Evolutionary conservation across 2,888 invertebrate species (phyloP).

Genomic region (Ischnus inquisitorius): DNA sequence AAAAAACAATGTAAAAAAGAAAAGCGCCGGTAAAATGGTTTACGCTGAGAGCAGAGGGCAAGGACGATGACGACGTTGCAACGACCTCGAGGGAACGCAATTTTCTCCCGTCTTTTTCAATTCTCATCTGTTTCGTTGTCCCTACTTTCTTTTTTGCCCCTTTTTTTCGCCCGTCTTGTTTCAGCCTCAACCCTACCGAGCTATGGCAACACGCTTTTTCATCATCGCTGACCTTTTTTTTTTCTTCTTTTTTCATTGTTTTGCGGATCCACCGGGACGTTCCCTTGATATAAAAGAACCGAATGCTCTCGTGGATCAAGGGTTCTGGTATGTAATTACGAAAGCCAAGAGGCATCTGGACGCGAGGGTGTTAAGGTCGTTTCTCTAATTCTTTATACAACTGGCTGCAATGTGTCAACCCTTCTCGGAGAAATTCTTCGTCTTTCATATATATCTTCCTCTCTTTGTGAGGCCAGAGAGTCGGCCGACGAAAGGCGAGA

Average conservation of each 20-base stretch:
- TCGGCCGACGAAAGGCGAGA: slow-evolving; percentile 55
- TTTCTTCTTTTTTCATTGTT: slow-evolving; percentile 11
- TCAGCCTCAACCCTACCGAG: neutral
- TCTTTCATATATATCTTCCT: neutral
- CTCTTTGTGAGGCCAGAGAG: slow-evolving; percentile 28
- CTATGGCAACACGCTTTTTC: slow-evolving; percentile 37
- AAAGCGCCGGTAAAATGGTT: slow-evolving; percentile 41
- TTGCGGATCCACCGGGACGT: neutral
- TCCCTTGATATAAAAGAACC: slow-evolving; percentile 27
- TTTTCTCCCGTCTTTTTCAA: slow-evolving; percentile 63
- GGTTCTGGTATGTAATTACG: slow-evolving; percentile 44
- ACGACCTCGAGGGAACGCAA: slow-evolving; percentile 53
- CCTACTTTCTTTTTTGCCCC: slow-evolving; percentile 19
- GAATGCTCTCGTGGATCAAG: slow-evolving; percentile 18
- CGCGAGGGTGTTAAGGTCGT: slow-evolving; percentile 11
- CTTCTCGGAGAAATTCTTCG: neutral
- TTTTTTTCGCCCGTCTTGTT: slow-evolving; percentile 16
- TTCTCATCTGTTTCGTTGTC: slow-evolving; percentile 33
- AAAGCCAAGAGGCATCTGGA: slow-evolving; percentile 41
- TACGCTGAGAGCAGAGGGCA: slow-evolving; percentile 16
- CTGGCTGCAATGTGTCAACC: neutral
- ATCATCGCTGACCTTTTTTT: slow-evolving; percentile 34
- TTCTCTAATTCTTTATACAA: slow-evolving; percentile 50
- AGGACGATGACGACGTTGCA: slow-evolving; percentile 27
- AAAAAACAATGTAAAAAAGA: slow-evolving; percentile 23